Conservation (phyloP, 1,140 invertebrate species). For the Sinella curviseta region DNA sequence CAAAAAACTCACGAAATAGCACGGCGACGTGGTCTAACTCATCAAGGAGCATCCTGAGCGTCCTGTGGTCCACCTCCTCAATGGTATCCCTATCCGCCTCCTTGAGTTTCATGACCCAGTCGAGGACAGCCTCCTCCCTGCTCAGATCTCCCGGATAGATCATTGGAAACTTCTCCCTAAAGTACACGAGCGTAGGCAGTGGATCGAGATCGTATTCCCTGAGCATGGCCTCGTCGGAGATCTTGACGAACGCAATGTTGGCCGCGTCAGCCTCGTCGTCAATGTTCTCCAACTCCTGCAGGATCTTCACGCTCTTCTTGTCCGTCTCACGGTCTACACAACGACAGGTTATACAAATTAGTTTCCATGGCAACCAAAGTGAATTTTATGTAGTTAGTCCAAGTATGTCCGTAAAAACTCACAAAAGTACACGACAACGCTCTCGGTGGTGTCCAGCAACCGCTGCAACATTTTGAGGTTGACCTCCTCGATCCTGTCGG, state of each 20-base stretch:
- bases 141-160: constrained; percentile 83
- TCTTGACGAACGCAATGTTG: constrained; percentile 85
- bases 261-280: constrained; percentile 52
- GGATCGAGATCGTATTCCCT: constrained; percentile 84
- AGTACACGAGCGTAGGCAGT: constrained; percentile 83
- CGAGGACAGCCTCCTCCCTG: constrained; percentile 84
- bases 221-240: constrained; percentile 82
- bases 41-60: constrained; percentile 81
- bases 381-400: constrained; percentile 18
- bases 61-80: constrained; percentile 86
- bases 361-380: background rate
- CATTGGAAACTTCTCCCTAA: constrained; percentile 84
- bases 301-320: constrained; percentile 84
- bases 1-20: constrained; percentile 78
- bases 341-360: background rate
- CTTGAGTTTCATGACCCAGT: constrained; percentile 84
- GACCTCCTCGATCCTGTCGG: constrained; percentile 91
- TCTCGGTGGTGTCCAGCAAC: constrained; percentile 80
- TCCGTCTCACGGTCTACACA: constrained; percentile 66
- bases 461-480: constrained; percentile 88
- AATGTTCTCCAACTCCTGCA: constrained; percentile 88
- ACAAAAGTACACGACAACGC: constrained; percentile 92
- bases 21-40: constrained; percentile 89
- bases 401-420: constrained; percentile 59
- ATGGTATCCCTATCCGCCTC: constrained; percentile 83